phyloP scores from a whole-genome alignment of 2,888 invertebrate species.

The Teleiodes luculella region DNA sequence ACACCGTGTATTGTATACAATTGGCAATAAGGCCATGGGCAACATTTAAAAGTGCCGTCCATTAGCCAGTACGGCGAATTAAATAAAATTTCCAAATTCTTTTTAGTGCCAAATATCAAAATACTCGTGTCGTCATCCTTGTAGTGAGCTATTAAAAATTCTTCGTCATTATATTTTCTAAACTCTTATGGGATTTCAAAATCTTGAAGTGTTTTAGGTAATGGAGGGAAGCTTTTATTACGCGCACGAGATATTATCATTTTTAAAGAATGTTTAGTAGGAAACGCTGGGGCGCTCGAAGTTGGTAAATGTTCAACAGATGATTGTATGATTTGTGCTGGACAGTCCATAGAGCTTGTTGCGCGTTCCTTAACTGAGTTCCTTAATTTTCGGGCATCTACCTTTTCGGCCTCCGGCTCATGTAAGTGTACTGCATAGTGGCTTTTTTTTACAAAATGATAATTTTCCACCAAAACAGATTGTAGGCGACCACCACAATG shows the following conservation, averaged over 20 bases:
- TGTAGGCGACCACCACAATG: too few relatives aligned
- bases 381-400: too few relatives aligned
- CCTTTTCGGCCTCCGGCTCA: too few relatives aligned
- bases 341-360: too few relatives aligned
- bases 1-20: constrained; percentile 18
- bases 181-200: background rate
- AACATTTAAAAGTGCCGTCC: constrained; percentile 18
- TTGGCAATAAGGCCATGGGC: constrained; percentile 17
- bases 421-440: too few relatives aligned
- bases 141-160: background rate
- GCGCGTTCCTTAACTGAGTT: too few relatives aligned
- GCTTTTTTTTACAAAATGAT: too few relatives aligned
- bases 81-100: constrained; percentile 14
- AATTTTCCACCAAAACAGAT: too few relatives aligned
- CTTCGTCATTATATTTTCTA: background rate
- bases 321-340: too few relatives aligned
- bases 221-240: background rate
- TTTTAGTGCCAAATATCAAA: constrained; percentile 15
- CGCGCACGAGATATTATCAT: background rate
- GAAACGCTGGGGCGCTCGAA: background rate
- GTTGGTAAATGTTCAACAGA: background rate
- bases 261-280: background rate
- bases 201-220: background rate
- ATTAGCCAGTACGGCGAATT: constrained; percentile 17
- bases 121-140: background rate